Evolutionary conservation across 2,888 invertebrate genomes (phyloP).

Genomic region (Troglohyphantes excavatus): DNA sequence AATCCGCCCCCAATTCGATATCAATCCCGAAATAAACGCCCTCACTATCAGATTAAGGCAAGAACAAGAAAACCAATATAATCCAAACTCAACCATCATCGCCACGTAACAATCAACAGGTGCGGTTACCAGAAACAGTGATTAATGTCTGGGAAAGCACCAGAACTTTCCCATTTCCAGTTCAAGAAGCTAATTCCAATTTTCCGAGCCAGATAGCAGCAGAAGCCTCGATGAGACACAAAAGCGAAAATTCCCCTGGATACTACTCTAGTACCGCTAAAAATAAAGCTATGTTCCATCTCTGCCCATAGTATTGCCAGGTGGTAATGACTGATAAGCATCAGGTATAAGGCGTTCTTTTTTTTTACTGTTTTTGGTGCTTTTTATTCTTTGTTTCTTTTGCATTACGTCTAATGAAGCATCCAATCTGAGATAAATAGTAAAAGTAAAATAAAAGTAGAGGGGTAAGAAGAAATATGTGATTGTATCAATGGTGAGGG

Average conservation of each 20-base stretch:
- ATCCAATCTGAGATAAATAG: conserved; percentile 45
- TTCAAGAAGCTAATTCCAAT: conserved; percentile 51
- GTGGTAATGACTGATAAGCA: conserved; percentile 73
- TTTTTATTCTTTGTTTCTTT: background rate
- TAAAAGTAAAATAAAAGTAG: conserved; percentile 32
- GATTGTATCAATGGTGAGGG: background rate
- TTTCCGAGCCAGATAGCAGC: conserved; percentile 49
- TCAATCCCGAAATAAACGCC: no score
- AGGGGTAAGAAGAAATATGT: conserved; percentile 8
- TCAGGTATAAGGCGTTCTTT: conserved; percentile 51
- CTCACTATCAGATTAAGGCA: background rate
- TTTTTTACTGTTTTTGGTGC: background rate
- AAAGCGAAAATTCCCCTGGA: background rate
- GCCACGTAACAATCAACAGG: conserved; percentile 51
- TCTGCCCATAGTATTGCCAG: conserved; percentile 37
- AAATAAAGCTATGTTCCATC: conserved; percentile 29
- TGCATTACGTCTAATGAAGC: conserved; percentile 10
- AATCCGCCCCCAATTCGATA: no score
- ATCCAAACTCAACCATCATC: conserved; percentile 30
- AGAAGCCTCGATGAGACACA: conserved; percentile 25
- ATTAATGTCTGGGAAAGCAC: conserved; percentile 48
- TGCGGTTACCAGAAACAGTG: conserved; percentile 29
- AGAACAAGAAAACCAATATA: background rate
- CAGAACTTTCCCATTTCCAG: conserved; percentile 53
- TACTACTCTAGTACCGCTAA: background rate